phyloP scores from a whole-genome alignment of 2,888 invertebrate species.

The Pachycephus smyrnensis region DNA sequence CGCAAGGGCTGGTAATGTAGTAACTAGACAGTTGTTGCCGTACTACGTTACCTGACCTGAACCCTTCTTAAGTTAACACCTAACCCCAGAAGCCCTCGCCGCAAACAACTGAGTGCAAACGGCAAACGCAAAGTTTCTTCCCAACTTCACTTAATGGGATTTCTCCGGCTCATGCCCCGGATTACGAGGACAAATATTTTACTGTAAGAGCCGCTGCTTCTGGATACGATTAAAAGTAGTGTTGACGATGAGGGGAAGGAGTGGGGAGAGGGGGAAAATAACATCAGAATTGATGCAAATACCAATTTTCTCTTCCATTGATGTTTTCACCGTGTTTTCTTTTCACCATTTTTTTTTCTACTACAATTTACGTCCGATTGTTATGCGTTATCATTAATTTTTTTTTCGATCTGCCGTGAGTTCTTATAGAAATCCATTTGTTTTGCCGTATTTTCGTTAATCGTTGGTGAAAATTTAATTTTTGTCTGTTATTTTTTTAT shows the following conservation, averaged over 20 bases:
- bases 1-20: not conserved
- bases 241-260: not conserved
- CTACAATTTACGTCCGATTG: no score
- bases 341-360: no score
- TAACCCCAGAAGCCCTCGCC: constrained; percentile 12
- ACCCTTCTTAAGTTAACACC: not conserved
- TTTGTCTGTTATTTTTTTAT: no score
- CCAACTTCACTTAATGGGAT: constrained; percentile 21
- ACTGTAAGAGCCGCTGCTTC: not conserved
- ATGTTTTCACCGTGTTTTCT: no score
- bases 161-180: constrained; percentile 16
- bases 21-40: not conserved
- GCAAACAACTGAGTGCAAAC: constrained; percentile 20
- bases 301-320: not conserved
- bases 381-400: not conserved
- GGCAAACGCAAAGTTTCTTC: constrained; percentile 22
- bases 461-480: not conserved
- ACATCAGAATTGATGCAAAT: not conserved
- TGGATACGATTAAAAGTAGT: not conserved
- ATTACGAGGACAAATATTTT: constrained; percentile 23
- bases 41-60: not conserved
- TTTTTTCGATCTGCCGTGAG: not conserved
- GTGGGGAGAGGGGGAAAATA: not conserved
- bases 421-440: not conserved
- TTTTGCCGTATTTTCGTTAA: not conserved